Conservation (phyloP, 2,113 vertebrate genomes). For the Alligator sinensis region DNA sequence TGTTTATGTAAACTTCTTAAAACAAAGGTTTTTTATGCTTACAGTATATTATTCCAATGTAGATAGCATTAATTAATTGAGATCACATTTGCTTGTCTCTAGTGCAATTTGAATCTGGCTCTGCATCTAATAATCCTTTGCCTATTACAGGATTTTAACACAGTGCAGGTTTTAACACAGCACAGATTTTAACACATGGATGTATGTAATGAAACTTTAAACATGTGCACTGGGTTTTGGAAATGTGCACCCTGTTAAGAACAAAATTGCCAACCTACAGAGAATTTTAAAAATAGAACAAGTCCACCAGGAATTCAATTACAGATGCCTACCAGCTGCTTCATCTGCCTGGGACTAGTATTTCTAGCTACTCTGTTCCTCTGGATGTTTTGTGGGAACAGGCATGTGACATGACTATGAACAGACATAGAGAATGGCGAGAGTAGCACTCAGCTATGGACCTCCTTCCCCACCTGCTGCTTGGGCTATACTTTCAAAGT, state of each 20-base stretch:
- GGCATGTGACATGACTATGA: constrained; percentile 48
- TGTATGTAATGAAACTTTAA: constrained; percentile 33
- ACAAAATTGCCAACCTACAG: constrained; percentile 29
- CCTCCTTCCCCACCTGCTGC: constrained; percentile 59
- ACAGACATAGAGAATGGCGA: background rate
- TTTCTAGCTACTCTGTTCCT: constrained; percentile 55
- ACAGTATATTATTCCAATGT: background rate
- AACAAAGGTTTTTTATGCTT: background rate
- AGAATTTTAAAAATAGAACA: constrained; percentile 66
- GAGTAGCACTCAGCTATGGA: constrained; percentile 2
- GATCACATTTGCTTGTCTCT: background rate
- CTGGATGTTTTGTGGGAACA: constrained; percentile 41
- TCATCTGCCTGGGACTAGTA: constrained; percentile 16
- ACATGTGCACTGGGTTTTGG: constrained; percentile 17
- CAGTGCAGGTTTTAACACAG: background rate
- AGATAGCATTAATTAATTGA: background rate
- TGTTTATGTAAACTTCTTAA: background rate
- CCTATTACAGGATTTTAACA: background rate
- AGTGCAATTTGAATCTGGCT: background rate
- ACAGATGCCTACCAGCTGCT: constrained; percentile 70
- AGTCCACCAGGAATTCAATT: constrained; percentile 68
- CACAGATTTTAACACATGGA: background rate
- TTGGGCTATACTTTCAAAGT: constrained; percentile 43
- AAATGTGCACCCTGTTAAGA: constrained; percentile 42
- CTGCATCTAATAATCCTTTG: background rate